Evolutionary conservation across 2,113 vertebrate genomes (phyloP), one percentile per base, ranked within the genome.

Genomic region (Lethenteron camtschaticum): DNA sequence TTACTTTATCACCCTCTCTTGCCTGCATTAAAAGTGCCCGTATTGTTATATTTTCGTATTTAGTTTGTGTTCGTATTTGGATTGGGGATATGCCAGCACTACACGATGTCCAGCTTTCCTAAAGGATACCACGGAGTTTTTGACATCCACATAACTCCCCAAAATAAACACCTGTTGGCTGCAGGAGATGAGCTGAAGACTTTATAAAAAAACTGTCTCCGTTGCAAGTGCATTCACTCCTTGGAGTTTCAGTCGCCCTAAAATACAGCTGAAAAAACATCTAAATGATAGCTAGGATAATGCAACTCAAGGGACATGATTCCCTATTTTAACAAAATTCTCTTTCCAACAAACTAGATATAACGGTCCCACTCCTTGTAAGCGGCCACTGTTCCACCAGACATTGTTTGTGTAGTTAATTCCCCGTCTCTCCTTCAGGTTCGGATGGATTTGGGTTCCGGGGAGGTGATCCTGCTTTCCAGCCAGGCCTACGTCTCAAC

Each of bases 361-460:
- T n/a, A 10, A 9, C 24, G 10, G 24, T 9, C 10, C n/a, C 10
- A n/a, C 60, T 66, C 24, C 24, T 24, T 4, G 24, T 24, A 24
- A 24, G 24, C 1, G 14, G 9, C 10, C 10, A n/a, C 10, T 66
- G n/a, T 66, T 66, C 9, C 24, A 66, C 24, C 8, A 10, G n/a
- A 16, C 24, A 11, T 66, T 66, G n/a, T 16, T 66, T 9, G n/a
- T 66, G 63, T 1, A 11, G n/a, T 11, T 66, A 16, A 10, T 66
- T 24, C 10, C 72, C 74, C 77, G 5, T 74, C 73, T 77, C 9
- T 76, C 56, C 73, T 76, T 68, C 73, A 94, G 89, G 69, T 86
- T 58, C 88, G 80, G 78, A 73, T 88, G 71, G 84, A 85, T 72
- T 75, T 87, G 70, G 87, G 85, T 68, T 63, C 75, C 2, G 81